A percentile compares a stretch with the other conserved stretches of the same genome.
Conservation (phyloP, 2,113 vertebrate genomes). For the Corynorhinus townsendii region DNA sequence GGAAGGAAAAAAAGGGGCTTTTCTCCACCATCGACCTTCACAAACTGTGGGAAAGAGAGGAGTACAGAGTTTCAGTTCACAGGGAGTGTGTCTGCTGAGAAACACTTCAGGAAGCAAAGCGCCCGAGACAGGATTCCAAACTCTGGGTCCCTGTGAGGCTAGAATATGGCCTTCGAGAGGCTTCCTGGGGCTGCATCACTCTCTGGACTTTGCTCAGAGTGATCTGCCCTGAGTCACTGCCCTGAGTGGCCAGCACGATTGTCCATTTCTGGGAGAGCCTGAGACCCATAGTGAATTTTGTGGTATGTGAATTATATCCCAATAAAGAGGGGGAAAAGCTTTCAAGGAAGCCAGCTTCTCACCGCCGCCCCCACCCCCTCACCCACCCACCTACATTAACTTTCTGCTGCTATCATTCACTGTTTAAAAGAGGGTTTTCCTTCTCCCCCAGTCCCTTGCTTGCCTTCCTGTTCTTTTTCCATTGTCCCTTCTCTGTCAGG, state of each 20-base stretch:
- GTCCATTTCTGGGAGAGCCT: neutral
- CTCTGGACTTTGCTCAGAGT: neutral
- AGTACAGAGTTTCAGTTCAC: neutral
- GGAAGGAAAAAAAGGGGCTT: neutral
- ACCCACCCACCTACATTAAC: neutral
- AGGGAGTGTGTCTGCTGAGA: neutral
- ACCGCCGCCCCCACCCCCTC: neutral
- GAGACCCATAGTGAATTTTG: neutral
- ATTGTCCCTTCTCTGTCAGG: neutral
- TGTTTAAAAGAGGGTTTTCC: neutral
- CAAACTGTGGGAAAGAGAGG: neutral
- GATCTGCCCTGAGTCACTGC: neutral
- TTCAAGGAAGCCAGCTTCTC: constrained; percentile 16
- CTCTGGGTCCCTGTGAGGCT: neutral
- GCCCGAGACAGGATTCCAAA: neutral
- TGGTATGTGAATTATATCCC: neutral
- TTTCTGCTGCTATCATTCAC: neutral
- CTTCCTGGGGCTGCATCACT: neutral
- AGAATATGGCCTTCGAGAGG: neutral
- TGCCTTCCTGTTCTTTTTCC: neutral
- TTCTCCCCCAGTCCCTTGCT: neutral
- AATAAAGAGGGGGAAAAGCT: neutral
- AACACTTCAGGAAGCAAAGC: constrained; percentile 4
- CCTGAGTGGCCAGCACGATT: neutral
- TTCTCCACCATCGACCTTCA: neutral